Evolutionary conservation across 2,888 invertebrate genomes (phyloP).

Genomic region (Drosophila anomelani): DNA sequence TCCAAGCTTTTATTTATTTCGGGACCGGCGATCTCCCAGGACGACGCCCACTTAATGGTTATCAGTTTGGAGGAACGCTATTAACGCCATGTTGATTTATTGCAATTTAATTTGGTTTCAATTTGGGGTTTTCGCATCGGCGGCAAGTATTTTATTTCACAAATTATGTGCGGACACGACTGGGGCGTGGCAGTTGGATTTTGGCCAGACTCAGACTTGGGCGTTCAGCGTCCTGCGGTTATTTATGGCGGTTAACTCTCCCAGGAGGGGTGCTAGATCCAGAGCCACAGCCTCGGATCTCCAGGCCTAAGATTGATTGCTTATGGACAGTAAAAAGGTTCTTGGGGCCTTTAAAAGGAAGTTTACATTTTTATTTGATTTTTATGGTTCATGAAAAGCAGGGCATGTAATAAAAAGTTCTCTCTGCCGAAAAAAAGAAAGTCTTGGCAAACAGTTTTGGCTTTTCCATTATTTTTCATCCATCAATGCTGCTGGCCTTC

Average conservation of each 20-base stretch:
- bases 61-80: slow-evolving; percentile 69
- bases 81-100: slow-evolving; percentile 77
- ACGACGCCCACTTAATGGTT: slow-evolving; percentile 78
- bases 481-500: slow-evolving; percentile 1
- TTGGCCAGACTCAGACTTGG: slow-evolving; percentile 16
- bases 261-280: slow-evolving; percentile 2
- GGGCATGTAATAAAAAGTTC: slow-evolving; percentile 30
- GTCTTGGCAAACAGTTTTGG: slow-evolving; percentile 24
- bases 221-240: slow-evolving; percentile 43
- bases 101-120: slow-evolving; percentile 78
- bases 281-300: not conserved
- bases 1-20: slow-evolving; percentile 35
- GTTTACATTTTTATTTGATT: slow-evolving; percentile 48
- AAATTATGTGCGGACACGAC: slow-evolving; percentile 79
- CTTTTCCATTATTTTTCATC: slow-evolving; percentile 23
- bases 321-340: slow-evolving; percentile 41
- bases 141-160: slow-evolving; percentile 71
- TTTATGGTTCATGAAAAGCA: slow-evolving; percentile 32
- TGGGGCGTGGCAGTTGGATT: slow-evolving; percentile 62
- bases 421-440: not conserved
- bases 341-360: slow-evolving; percentile 12
- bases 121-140: slow-evolving; percentile 57
- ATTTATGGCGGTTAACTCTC: slow-evolving; percentile 58
- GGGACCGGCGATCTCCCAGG: slow-evolving; percentile 46
- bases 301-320: slow-evolving; percentile 33